Conservation (phyloP, 2,888 invertebrate species). For the Escarpia spicata region DNA sequence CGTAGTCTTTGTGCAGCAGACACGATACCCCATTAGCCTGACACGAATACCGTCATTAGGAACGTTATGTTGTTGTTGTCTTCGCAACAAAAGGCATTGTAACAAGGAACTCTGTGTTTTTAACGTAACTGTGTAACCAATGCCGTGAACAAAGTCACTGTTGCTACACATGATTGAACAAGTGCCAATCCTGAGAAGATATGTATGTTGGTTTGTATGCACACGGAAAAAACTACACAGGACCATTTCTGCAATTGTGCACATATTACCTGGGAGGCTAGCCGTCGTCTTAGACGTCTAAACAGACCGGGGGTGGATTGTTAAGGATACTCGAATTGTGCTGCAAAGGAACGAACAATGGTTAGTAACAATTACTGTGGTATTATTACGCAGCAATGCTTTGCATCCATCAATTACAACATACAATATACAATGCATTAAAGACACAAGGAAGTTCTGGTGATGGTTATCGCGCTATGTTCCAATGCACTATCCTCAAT, state of each 20-base stretch:
- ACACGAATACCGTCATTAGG: background rate
- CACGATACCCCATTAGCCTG: background rate
- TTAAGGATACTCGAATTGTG: background rate
- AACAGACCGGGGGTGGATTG: background rate
- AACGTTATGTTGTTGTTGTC: background rate
- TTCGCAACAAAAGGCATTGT: background rate
- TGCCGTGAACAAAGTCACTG: background rate
- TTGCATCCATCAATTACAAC: background rate
- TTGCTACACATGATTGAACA: background rate
- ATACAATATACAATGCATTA: background rate
- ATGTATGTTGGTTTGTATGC: background rate
- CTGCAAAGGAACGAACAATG: background rate
- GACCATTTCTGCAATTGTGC: background rate
- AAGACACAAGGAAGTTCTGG: background rate
- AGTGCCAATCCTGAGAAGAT: background rate
- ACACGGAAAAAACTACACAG: background rate
- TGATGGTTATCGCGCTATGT: background rate
- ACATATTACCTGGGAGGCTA: background rate
- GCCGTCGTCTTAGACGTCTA: background rate
- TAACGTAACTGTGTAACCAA: background rate
- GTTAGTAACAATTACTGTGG: background rate
- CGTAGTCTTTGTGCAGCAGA: background rate
- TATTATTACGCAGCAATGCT: background rate
- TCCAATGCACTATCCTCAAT: background rate
- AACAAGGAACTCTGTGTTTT: background rate